phyloP scores from a whole-genome alignment of 2,113 vertebrate species.

The Plecturocebus donacophilus region DNA sequence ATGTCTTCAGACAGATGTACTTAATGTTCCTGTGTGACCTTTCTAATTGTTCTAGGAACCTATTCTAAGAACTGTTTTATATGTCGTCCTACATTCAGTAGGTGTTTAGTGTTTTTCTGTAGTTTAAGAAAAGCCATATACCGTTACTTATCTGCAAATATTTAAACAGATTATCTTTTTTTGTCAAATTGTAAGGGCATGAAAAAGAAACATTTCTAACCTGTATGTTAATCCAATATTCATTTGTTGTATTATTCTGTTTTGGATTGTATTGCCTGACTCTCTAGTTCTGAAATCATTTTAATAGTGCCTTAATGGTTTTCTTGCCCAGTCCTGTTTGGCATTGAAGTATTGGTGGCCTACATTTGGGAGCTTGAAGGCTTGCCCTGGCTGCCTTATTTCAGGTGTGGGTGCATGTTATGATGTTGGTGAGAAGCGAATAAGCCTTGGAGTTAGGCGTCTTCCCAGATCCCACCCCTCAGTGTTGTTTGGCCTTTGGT shows the following conservation, averaged over 20 bases:
- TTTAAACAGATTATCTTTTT: not conserved
- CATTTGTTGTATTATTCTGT: not conserved
- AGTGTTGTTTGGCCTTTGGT: not conserved
- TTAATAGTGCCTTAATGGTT: not conserved
- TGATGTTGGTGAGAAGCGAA: not conserved
- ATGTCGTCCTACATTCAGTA: not conserved
- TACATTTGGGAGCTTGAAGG: not conserved
- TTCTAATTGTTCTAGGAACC: not conserved
- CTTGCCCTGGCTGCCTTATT: not conserved
- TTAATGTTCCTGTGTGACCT: not conserved
- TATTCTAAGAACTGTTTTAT: not conserved
- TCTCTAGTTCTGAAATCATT: not conserved
- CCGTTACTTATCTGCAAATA: not conserved
- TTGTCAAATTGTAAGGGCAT: not conserved
- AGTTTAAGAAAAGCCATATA: not conserved
- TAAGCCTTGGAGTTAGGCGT: not conserved
- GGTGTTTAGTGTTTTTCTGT: not conserved
- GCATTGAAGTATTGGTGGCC: not conserved
- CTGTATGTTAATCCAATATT: not conserved
- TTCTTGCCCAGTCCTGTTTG: not conserved
- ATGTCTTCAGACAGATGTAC: not conserved
- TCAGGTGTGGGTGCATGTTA: not conserved
- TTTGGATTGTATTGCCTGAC: not conserved
- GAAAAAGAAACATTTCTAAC: not conserved
- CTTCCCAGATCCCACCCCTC: not conserved